Evolutionary conservation across 2,113 vertebrate species (phyloP), one percentile per base, ranked within the genome.

Genomic region (Axis porcinus): DNA sequence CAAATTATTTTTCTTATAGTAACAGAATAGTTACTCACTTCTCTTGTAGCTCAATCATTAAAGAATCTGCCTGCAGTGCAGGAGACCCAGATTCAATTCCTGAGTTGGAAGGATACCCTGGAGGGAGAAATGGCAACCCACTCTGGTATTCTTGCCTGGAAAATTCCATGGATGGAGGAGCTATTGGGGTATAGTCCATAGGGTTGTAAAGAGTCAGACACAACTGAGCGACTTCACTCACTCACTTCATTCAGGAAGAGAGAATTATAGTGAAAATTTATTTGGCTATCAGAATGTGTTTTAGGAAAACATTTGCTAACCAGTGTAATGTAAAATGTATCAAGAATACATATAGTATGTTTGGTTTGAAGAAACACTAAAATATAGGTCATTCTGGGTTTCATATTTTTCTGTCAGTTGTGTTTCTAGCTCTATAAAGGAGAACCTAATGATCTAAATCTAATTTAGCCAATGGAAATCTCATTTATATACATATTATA

Each of bases 281-380:
- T 57, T 76, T 76, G 28, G n/a, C 27, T 84, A 96, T 81, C 16
- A 83, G 54, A 93, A 89, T 5, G 5, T 64, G 0, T 86, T 89
- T 95, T 54, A 84, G 23, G 15, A 91, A 97, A 93, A 3, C 1
- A 91, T 64, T 28, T 93, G 54, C 52, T 60, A 81, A 86, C 6
- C 5, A 84, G 11, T 36, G 7, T 62, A 55, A 79, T n/a, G 5
- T 82, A 64, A 93, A 95, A 86, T 57, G 1, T n/a, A 64, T 43
- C 17, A 93, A 95, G 9, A 54, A 60, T 88, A 55, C 4, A 96
- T 67, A 54, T 3, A 76, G 14, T 36, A 87, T 36, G 70, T 83
- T 84, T 96, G 82, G 3, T 95, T 87, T 97, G 70, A 23, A 91
- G 58, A 90, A 82, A 89, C 2, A 60, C 28, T 86, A 93, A 81